These are phyloP conservation scores for Calameuta idolon DNA, from an alignment of 2,888 invertebrate genomes.

Conservation along the genomic window DNA sequence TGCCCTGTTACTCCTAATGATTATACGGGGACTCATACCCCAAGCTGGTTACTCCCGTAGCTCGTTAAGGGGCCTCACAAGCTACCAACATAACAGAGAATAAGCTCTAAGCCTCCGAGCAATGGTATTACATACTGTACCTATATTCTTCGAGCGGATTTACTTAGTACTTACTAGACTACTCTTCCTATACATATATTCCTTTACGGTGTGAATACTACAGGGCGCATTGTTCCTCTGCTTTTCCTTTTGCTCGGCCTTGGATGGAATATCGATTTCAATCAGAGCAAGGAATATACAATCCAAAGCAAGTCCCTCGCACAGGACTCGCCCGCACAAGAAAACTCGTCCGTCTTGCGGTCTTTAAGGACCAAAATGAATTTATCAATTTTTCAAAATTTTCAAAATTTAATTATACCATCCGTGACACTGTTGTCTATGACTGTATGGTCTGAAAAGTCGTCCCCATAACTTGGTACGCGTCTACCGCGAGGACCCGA, in stretches of 20 bases:
- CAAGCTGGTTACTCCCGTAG: not conserved
- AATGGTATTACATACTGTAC: not conserved
- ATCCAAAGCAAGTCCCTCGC: constrained; percentile 44
- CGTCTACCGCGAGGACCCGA: not conserved
- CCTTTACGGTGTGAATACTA: constrained; percentile 35
- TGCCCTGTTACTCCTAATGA: not conserved
- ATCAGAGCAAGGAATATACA: constrained; percentile 52
- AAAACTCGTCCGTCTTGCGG: not conserved
- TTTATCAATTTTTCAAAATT: not conserved
- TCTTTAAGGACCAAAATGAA: not conserved
- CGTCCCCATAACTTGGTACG: not conserved
- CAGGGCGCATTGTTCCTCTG: constrained; percentile 51
- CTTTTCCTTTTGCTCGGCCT: constrained; percentile 54
- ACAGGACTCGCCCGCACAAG: not conserved
- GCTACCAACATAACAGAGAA: not conserved
- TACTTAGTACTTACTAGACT: constrained; percentile 27
- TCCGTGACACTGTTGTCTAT: not conserved
- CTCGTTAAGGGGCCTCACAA: not conserved
- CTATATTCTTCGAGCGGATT: constrained; percentile 35
- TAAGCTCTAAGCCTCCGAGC: not conserved
- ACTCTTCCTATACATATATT: constrained; percentile 21
- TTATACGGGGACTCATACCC: not conserved
- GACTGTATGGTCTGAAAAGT: not conserved
- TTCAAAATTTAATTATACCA: not conserved
- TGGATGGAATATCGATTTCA: constrained; percentile 58